Conservation (phyloP, 2,797 vertebrate species). For the Harpagifer antarcticus region DNA sequence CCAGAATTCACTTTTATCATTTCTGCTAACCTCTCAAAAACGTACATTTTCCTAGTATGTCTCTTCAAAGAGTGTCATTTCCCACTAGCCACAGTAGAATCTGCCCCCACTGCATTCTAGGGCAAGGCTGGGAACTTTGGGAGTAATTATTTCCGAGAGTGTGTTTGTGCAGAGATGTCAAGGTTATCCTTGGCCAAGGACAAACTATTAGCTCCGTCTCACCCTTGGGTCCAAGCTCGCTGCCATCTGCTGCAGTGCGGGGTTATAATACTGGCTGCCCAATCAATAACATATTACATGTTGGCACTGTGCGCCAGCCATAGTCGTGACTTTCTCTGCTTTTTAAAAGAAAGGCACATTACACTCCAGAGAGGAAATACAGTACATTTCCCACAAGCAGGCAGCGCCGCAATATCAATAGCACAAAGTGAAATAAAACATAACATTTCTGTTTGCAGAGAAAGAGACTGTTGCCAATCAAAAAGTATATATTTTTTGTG, state of each 20-base stretch:
- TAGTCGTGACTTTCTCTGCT: conserved; percentile 43
- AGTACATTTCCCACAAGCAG: conserved; percentile 21
- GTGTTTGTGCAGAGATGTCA: conserved; percentile 25
- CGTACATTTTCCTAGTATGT: neutral
- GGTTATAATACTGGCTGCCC: conserved; percentile 64
- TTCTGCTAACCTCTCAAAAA: conserved; percentile 1
- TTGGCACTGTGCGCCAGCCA: conserved; percentile 32
- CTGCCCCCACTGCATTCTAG: conserved; percentile 48
- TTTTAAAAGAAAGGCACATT: conserved; percentile 48
- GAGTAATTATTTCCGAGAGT: conserved; percentile 48
- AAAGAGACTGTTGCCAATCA: conserved; percentile 23
- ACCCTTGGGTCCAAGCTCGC: conserved; percentile 63
- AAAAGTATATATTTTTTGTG: conserved; percentile 12
- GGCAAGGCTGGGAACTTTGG: conserved; percentile 31
- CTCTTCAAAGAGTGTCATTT: conserved; percentile 20
- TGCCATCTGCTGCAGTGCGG: conserved; percentile 75
- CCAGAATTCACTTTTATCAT: neutral
- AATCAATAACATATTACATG: conserved; percentile 71
- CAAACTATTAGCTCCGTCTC: conserved; percentile 67
- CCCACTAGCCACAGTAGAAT: conserved; percentile 25
- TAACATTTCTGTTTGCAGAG: conserved; percentile 18
- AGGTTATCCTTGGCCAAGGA: conserved; percentile 76
- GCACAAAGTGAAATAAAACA: conserved; percentile 45
- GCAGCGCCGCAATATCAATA: conserved; percentile 11
- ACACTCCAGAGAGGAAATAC: conserved; percentile 33